Conservation (phyloP, 53 echinoderm and acorn worm genomes). For the Crossaster papposus region DNA sequence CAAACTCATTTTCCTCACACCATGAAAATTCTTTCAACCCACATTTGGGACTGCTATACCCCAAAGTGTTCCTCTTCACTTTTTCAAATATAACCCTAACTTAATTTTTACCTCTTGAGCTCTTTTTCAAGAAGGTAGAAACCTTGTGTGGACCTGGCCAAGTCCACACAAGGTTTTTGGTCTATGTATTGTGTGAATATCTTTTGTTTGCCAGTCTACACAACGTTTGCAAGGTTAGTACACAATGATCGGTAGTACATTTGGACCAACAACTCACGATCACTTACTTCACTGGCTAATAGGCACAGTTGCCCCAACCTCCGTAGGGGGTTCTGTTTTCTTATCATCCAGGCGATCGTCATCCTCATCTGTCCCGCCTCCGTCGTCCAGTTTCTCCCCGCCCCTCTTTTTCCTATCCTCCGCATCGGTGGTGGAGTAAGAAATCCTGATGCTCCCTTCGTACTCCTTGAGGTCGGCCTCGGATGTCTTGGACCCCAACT, state of each 20-base stretch:
- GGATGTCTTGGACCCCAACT: neutral
- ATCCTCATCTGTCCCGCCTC: neutral
- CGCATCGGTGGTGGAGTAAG: neutral
- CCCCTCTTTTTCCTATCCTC: neutral
- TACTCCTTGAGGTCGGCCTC: slow-evolving; percentile 23
- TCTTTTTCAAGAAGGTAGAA: too few relatives aligned
- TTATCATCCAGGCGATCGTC: neutral
- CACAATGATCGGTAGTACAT: neutral
- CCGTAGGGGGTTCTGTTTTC: neutral
- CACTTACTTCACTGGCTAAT: neutral
- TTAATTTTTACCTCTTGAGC: too few relatives aligned
- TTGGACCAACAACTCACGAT: neutral
- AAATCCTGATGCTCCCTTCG: slow-evolving; percentile 27
- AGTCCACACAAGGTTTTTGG: too few relatives aligned
- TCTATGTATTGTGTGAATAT: too few relatives aligned
- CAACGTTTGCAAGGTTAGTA: neutral
- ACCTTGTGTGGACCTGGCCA: too few relatives aligned
- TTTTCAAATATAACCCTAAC: too few relatives aligned
- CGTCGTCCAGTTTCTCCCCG: neutral
- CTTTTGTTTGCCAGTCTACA: too few relatives aligned
- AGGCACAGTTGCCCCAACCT: neutral
- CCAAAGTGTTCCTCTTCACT: too few relatives aligned
- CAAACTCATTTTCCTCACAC: too few relatives aligned
- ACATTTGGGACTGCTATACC: too few relatives aligned
- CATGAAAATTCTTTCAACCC: too few relatives aligned